These are phyloP conservation scores for Morelia viridis DNA, from an alignment of 2,797 vertebrate species.

Conservation along the genomic window DNA sequence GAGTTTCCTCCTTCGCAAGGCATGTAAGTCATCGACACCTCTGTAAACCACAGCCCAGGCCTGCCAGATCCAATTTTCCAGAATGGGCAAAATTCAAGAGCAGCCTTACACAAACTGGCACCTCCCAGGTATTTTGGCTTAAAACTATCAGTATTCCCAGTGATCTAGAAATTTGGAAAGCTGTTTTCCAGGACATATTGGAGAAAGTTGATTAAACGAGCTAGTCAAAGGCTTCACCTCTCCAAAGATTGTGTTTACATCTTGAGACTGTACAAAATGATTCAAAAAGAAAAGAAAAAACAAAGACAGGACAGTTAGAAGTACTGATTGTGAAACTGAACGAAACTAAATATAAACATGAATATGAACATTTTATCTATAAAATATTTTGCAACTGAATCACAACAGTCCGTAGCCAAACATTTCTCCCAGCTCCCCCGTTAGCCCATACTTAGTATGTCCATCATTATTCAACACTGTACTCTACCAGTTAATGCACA, in stretches of 20 bases:
- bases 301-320: not conserved
- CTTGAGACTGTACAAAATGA: not conserved
- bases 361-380: not conserved
- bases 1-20: not conserved
- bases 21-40: not conserved
- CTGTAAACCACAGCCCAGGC: not conserved
- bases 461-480: not conserved
- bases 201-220: not conserved
- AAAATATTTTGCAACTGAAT: not conserved
- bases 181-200: not conserved
- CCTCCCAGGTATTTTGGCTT: not conserved
- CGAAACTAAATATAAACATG: not conserved
- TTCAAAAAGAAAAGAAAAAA: not conserved
- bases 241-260: not conserved
- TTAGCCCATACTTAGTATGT: not conserved
- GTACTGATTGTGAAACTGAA: not conserved
- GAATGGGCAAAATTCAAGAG: not conserved
- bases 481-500: not conserved
- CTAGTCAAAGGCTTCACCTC: not conserved
- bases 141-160: not conserved
- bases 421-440: not conserved
- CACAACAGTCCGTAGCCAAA: not conserved
- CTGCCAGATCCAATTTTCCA: not conserved
- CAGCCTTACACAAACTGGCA: not conserved
- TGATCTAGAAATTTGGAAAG: not conserved